Conservation (phyloP, 2,113 vertebrate genomes). For the Azemiops feae region DNA sequence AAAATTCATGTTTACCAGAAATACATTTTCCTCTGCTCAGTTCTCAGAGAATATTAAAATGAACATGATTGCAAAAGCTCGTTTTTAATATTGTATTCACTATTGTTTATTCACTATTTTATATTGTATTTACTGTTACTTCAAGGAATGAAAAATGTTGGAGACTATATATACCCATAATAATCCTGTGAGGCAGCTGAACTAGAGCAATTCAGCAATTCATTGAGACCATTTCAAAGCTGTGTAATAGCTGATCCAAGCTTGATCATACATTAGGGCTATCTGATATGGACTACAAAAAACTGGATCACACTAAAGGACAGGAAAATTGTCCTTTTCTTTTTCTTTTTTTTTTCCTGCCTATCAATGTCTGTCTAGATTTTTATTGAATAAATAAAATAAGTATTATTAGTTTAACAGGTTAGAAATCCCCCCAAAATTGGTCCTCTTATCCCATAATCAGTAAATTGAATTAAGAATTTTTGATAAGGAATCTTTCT, state of each 20-base stretch:
- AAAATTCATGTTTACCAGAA: background rate
- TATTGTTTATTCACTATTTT: background rate
- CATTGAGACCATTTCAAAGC: background rate
- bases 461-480: background rate
- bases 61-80: background rate
- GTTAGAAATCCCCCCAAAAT: background rate
- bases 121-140: background rate
- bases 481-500: background rate
- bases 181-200: background rate
- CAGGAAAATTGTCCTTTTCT: background rate
- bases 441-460: background rate
- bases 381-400: background rate
- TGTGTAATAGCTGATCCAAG: background rate
- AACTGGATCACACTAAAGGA: background rate
- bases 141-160: background rate
- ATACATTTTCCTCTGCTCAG: background rate
- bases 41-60: background rate
- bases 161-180: background rate
- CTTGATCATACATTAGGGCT: background rate
- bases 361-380: background rate
- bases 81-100: background rate
- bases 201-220: background rate
- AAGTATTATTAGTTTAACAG: background rate
- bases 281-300: background rate
- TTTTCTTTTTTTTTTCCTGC: background rate